Evolutionary conservation across 1,140 invertebrate species (phyloP).

Genomic region (Cyphomyrmex costatus): DNA sequence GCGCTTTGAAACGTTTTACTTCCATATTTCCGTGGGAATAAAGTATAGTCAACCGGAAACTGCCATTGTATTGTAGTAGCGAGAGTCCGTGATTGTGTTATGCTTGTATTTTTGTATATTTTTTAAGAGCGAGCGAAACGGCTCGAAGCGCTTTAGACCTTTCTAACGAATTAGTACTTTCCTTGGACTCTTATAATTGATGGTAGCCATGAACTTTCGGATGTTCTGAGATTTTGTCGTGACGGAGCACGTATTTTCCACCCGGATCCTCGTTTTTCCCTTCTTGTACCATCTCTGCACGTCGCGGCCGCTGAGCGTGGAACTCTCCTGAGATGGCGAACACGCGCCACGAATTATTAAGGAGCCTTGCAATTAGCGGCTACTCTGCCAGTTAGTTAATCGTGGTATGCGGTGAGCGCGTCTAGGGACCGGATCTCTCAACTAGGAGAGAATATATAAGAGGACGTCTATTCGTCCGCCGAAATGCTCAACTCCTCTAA

Average conservation of each 20-base stretch:
- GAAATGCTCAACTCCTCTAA: conserved; percentile 49
- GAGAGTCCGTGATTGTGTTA: conserved; percentile 29
- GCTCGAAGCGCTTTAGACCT: neutral
- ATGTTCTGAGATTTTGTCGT: conserved; percentile 55
- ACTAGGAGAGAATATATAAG: conserved; percentile 64
- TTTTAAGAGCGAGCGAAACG: neutral
- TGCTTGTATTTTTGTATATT: neutral
- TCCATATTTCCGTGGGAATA: neutral
- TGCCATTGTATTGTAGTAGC: neutral
- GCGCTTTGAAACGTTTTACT: neutral
- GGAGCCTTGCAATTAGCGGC: conserved; percentile 75
- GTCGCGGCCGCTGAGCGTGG: conserved; percentile 43
- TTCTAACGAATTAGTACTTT: conserved; percentile 47
- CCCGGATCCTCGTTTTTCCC: conserved; percentile 51
- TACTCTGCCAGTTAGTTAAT: conserved; percentile 73
- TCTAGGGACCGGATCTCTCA: conserved; percentile 68
- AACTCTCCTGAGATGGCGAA: conserved; percentile 64
- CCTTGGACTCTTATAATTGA: conserved; percentile 31
- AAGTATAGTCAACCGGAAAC: conserved; percentile 14
- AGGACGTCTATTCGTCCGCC: conserved; percentile 53
- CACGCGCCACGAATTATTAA: conserved; percentile 78
- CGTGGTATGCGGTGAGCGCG: conserved; percentile 66
- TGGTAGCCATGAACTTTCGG: conserved; percentile 48
- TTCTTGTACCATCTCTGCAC: conserved; percentile 44
- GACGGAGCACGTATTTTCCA: conserved; percentile 60